Base-by-base conservation (phyloP, 2,113 vertebrate genomes). In the Tragelaphus strepsiceros region DNA sequence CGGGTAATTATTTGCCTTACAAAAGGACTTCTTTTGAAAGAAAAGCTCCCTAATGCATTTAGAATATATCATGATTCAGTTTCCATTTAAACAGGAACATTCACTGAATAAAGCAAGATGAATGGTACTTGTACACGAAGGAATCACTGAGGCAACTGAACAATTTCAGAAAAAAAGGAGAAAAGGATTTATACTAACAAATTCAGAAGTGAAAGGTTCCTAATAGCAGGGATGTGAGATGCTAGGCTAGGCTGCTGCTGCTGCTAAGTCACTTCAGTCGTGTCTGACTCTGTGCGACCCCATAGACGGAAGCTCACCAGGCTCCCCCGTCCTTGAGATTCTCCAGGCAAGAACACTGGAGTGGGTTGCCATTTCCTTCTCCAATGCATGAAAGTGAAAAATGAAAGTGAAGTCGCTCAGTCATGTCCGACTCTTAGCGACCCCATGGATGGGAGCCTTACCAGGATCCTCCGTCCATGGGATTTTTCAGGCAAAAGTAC, bases 1-100 rank as follows among this genome's bases (percentile, higher is more conserved):
- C 3, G 5, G 59, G n/a, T 83, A 96, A 93, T 86, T 90, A 92
- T 35, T 62, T 90, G 51, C 30, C 94, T 96, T 49, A 90, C 67
- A 91, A 96, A 98, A 96, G 16, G 28, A 91, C 80, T 81, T 95
- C 35, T 86, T 85, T 30, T 43, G 49, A 58, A 56, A 91, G 78
- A 78, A 59, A 89, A 82, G 43, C 85, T 87, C 53, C 17, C 81
- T 43, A 87, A 81, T 56, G 19, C 56, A 88, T 26, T 71, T 90
- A 83, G 21, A 98, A 82, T 95, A 77, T 7, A 53, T 7, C 11
- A 61, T 19, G 49, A 77, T 91, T 95, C 39, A 49, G 15, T 90
- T 80, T 56, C 54, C 26, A 87, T 49, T 96, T 91, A 80, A 91
- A 88, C 0, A 85, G 59, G 64, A 88, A 96, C 7, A n/a, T 3